Evolutionary conservation across 2,113 vertebrate species (phyloP).

Genomic region (Podilymbus podiceps): DNA sequence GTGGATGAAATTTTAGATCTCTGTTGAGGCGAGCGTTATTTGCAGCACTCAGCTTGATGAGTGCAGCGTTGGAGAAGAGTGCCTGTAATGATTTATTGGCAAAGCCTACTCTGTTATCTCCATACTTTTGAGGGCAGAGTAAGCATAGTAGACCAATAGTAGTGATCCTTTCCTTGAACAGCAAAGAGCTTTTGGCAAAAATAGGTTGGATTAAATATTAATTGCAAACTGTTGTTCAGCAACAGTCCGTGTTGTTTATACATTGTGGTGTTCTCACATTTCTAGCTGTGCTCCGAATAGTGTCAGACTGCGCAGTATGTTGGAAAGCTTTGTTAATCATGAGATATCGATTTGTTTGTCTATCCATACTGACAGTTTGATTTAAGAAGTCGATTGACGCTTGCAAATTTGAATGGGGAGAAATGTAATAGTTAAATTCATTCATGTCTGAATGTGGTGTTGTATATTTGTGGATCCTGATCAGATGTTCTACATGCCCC

Average conservation of each 20-base stretch:
- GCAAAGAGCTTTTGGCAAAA: constrained; percentile 25
- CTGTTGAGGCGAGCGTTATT: background rate
- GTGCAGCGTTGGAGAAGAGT: background rate
- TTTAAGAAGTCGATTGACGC: background rate
- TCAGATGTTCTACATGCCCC: background rate
- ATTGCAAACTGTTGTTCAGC: constrained; percentile 6
- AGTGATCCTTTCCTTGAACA: background rate
- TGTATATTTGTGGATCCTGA: background rate
- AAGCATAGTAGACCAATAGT: background rate
- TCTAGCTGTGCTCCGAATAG: background rate
- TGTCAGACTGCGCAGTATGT: constrained; percentile 52
- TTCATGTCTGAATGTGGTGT: background rate
- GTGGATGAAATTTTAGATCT: background rate
- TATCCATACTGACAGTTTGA: constrained; percentile 6
- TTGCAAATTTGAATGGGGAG: background rate
- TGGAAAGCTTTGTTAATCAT: constrained; percentile 35
- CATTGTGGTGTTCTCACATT: background rate
- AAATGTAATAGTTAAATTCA: background rate
- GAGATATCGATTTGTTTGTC: constrained; percentile 37
- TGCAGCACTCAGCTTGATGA: background rate
- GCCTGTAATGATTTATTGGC: background rate
- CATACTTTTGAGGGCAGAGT: background rate
- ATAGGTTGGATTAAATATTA: constrained; percentile 41
- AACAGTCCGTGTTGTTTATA: background rate
- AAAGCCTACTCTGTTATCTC: background rate